Percentiles rank a stretch among this genome's conserved stretches.
These are phyloP conservation scores for Caenorhabditis sp. DNA, from an alignment of 2,888 invertebrate genomes.

Conservation along the genomic window DNA sequence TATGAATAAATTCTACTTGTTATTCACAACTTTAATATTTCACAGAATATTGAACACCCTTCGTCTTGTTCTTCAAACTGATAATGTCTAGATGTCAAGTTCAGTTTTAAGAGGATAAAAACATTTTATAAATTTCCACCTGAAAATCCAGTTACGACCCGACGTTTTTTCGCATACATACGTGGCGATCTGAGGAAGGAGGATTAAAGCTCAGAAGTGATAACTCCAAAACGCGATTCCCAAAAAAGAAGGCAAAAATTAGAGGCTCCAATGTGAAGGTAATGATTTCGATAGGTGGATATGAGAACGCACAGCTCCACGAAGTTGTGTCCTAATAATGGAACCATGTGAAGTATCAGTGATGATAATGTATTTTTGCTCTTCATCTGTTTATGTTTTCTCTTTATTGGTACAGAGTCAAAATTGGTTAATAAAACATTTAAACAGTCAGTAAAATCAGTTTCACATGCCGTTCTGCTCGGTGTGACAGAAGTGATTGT, in stretches of 20 bases:
- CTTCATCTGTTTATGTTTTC: not conserved
- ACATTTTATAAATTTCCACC: too few relatives aligned
- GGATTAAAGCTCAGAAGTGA: not conserved
- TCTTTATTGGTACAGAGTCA: not conserved
- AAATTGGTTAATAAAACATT: too few relatives aligned
- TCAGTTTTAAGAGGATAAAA: too few relatives aligned
- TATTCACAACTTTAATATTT: too few relatives aligned
- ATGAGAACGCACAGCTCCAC: not conserved
- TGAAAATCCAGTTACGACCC: too few relatives aligned
- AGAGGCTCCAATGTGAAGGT: not conserved
- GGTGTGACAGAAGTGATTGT: too few relatives aligned
- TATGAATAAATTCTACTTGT: too few relatives aligned
- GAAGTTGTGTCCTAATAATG: not conserved
- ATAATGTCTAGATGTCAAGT: too few relatives aligned
- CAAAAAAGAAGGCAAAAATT: not conserved
- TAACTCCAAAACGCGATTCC: not conserved
- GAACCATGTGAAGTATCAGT: not conserved
- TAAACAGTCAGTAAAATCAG: not conserved
- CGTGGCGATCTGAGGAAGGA: not conserved
- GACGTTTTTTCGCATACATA: too few relatives aligned
- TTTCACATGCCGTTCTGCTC: too few relatives aligned
- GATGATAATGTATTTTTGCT: not conserved
- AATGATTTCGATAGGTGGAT: conserved; percentile 7
- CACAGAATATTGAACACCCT: too few relatives aligned
- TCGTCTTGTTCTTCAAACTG: too few relatives aligned